A percentile compares a stretch with the other conserved stretches of the same genome.
phyloP scores from a whole-genome alignment of 2,888 invertebrate genomes.

The Nowickia ferox region DNA sequence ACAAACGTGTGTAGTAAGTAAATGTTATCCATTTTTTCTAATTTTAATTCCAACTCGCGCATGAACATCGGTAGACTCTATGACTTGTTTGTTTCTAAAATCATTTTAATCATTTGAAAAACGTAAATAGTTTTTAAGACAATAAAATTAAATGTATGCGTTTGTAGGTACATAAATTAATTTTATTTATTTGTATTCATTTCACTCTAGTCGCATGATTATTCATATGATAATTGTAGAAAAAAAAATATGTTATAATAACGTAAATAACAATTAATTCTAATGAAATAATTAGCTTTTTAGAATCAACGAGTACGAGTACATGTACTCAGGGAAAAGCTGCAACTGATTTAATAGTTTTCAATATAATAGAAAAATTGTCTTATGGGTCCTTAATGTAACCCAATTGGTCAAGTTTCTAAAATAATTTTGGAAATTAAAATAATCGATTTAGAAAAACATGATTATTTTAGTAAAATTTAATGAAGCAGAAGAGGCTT shows the following conservation, averaged over 20 bases:
- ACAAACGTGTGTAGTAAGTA: slow-evolving; percentile 25
- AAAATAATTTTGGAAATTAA: too few relatives aligned
- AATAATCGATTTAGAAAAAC: too few relatives aligned
- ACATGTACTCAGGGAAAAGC: too few relatives aligned
- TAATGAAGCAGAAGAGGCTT: too few relatives aligned
- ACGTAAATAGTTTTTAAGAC: slow-evolving; percentile 54
- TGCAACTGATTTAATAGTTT: too few relatives aligned
- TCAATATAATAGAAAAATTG: too few relatives aligned
- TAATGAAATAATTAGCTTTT: slow-evolving; percentile 8
- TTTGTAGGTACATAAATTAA: slow-evolving; percentile 12
- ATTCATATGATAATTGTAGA: slow-evolving; percentile 7
- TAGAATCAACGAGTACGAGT: neutral
- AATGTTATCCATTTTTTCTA: slow-evolving; percentile 42
- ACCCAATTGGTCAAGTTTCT: too few relatives aligned
- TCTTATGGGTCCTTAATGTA: too few relatives aligned
- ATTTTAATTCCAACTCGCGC: slow-evolving; percentile 9
- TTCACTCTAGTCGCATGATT: slow-evolving; percentile 10
- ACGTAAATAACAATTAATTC: slow-evolving; percentile 5
- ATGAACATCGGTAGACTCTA: slow-evolving; percentile 41
- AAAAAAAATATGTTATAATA: neutral
- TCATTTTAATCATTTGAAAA: slow-evolving; percentile 58
- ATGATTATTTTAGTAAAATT: too few relatives aligned
- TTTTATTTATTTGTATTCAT: slow-evolving; percentile 11
- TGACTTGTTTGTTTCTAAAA: slow-evolving; percentile 53
- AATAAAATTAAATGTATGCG: slow-evolving; percentile 29